A percentile compares a stretch with the other conserved stretches of the same genome.
phyloP scores from a whole-genome alignment of 2,888 invertebrate genomes.

The Lithophane semibrunnea region DNA sequence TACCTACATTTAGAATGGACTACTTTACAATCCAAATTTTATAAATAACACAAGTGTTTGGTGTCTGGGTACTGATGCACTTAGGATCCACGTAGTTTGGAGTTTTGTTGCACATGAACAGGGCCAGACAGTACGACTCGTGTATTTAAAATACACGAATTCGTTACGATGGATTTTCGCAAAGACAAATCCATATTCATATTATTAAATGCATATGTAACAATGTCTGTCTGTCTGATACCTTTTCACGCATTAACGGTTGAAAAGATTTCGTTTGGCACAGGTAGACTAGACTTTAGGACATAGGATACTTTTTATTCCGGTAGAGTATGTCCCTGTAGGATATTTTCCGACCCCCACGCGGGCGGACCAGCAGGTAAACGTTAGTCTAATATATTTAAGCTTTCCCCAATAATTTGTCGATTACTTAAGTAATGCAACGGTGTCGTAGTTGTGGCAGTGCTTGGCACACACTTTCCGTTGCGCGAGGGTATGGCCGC shows the following conservation, averaged over 20 bases:
- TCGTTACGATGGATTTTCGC: neutral
- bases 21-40: conserved; percentile 17
- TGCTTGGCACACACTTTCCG: conserved; percentile 80
- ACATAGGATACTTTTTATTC: neutral
- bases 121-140: neutral
- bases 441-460: conserved; percentile 46
- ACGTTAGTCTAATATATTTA: neutral
- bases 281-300: neutral
- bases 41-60: conserved; percentile 17
- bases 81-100: conserved; percentile 1
- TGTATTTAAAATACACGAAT: neutral
- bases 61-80: conserved; percentile 11
- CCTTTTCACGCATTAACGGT: neutral
- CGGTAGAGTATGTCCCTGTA: neutral
- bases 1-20: conserved; percentile 29
- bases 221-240: neutral
- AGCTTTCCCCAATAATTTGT: neutral
- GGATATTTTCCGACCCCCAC: neutral
- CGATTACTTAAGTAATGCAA: conserved; percentile 37
- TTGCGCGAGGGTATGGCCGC: conserved; percentile 90
- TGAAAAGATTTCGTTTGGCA: neutral
- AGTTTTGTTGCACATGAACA: neutral
- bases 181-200: neutral
- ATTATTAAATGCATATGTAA: neutral
- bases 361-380: no score